Conservation (phyloP, 2,888 invertebrate species). For the Micoletzkya japonica region DNA sequence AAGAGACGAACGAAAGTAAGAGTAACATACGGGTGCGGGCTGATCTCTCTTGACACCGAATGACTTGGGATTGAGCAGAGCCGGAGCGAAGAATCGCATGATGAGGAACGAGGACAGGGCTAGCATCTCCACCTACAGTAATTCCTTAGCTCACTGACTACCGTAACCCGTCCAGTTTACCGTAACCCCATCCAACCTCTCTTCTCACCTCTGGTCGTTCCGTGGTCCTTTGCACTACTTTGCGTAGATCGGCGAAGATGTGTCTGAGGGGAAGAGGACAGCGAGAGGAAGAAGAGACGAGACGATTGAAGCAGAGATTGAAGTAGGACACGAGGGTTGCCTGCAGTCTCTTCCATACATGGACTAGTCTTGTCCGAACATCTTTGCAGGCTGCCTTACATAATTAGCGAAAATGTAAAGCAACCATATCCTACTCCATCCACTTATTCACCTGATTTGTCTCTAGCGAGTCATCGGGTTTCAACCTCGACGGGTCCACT, state of each 20-base stretch:
- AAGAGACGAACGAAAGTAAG: background rate
- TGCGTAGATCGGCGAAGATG: conserved; percentile 55
- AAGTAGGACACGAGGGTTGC: conserved; percentile 55
- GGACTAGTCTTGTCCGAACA: no score
- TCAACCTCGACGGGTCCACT: conserved; percentile 57
- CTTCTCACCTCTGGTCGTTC: conserved; percentile 27
- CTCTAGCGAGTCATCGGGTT: conserved; percentile 26
- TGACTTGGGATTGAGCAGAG: conserved; percentile 59
- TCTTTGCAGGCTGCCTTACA: no score
- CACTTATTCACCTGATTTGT: conserved; percentile 15
- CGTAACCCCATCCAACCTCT: background rate
- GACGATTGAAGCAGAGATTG: conserved; percentile 49
- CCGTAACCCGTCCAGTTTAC: background rate
- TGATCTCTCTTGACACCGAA: conserved; percentile 57
- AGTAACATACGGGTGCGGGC: conserved; percentile 37
- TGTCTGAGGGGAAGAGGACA: conserved; percentile 57
- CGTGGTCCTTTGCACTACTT: conserved; percentile 47
- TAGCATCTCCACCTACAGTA: conserved; percentile 45
- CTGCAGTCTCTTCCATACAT: no score
- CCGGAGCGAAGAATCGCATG: conserved; percentile 63
- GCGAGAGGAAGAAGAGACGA: conserved; percentile 50
- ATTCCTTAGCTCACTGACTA: background rate
- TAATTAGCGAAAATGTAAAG: background rate
- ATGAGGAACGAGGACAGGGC: conserved; percentile 61
- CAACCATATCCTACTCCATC: background rate